Evolutionary conservation across 2,888 invertebrate genomes (phyloP).

Genomic region (Leucoma salicis): DNA sequence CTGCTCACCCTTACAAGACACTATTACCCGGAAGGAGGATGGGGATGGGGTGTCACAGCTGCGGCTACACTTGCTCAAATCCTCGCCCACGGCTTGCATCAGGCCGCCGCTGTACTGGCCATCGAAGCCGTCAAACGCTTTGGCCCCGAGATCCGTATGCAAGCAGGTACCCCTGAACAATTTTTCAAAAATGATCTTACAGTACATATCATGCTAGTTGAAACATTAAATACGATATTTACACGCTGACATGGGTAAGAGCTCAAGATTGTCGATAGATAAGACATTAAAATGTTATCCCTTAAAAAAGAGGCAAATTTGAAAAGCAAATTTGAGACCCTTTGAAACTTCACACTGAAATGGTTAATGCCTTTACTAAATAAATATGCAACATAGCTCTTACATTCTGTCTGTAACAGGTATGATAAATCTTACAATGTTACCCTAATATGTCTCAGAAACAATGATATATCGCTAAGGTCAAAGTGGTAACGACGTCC

Average conservation of each 20-base stretch:
- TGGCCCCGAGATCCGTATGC: conserved; percentile 81
- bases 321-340: too few species aligned
- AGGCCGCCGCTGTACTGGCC: conserved; percentile 83
- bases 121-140: conserved; percentile 83
- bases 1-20: conserved; percentile 88
- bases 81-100: conserved; percentile 88
- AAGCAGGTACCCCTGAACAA: conserved; percentile 88
- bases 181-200: too few species aligned
- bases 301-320: too few species aligned
- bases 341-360: background rate
- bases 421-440: conserved; percentile 24
- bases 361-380: background rate
- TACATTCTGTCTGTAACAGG: conserved; percentile 17
- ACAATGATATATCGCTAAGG: conserved; percentile 27
- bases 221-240: too few species aligned
- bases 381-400: conserved; percentile 3
- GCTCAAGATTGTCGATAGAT: too few species aligned
- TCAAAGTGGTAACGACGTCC: conserved; percentile 30
- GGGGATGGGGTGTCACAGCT: conserved; percentile 92
- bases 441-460: conserved; percentile 18
- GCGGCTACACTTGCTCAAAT: conserved; percentile 88
- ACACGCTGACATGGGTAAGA: too few species aligned
- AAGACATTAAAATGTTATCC: too few species aligned
- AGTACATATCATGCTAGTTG: too few species aligned
- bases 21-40: conserved; percentile 94